Evolutionary conservation across 2,797 vertebrate genomes (phyloP), one percentile per base, ranked within the genome.

Genomic region (Gymnodraco acuticeps): DNA sequence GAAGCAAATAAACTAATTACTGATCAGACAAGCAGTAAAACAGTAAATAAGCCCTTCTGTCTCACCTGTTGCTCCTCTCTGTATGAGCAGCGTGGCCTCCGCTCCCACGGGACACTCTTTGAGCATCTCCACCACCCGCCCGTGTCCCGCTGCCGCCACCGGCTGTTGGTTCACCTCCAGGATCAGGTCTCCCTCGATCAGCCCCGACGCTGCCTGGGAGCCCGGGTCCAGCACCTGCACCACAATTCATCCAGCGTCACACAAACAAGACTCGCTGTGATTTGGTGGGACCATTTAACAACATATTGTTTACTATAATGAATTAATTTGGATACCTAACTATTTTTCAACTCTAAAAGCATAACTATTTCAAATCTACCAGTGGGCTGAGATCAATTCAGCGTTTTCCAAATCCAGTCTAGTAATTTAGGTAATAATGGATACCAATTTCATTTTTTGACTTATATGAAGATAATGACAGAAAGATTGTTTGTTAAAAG

Each of bases 121-220:
- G 75, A 99, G 96, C 93, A 99, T 96, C 94, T 99, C 98, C 93
- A 99, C 98, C 92, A 99, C 98, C 88, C 99, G 97, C 69, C 96
- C 96, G 89, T 99, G 98, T 94, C 96, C 98, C 75, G 98, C 95
- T 87, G 96, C 97, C 77, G 98, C 98, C 91, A 98, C 97, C 76
- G 97, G 96, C 94, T 98, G 97, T 95, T 98, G 98, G 95, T 99
- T 99, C 90, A 99, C 97, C 95, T 99, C 98, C 91, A 99, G 95
- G 95, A 99, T 99, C 92, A 99, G 96, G 94, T 99, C 98, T 71
- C 98, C 98, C 94, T 99, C 98, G 82, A 96, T 96, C 89, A 99
- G 95, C 82, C 97, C 98, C 27, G 96, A 96, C 48, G 96, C 97
- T 84, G 95, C 97, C 95, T 99, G 98, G 11, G 93, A 88, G 50